Evolutionary conservation across 2,888 invertebrate genomes (phyloP).

Genomic region (Papilio protenor): DNA sequence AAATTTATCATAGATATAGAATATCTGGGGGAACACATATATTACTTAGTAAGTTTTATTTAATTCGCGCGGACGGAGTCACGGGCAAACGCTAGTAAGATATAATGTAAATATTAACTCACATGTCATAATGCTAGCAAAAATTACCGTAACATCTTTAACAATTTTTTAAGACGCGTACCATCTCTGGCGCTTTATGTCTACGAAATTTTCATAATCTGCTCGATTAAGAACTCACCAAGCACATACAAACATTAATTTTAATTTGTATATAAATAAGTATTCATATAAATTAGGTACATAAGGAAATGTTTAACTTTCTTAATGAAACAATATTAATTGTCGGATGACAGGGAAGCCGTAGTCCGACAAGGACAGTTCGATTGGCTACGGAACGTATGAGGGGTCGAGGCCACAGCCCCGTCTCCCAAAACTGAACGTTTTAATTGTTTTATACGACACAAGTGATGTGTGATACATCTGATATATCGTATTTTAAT

Average conservation of each 20-base stretch:
- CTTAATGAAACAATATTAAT: slow-evolving; percentile 30
- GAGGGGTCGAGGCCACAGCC: slow-evolving; percentile 32
- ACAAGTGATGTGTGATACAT: not conserved
- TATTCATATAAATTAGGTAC: not conserved
- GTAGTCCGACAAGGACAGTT: slow-evolving; percentile 32
- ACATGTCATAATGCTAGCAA: no score
- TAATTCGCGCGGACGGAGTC: no score
- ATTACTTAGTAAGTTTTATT: no score
- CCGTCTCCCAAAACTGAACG: slow-evolving; percentile 4
- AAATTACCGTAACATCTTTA: not conserved
- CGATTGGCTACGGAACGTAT: slow-evolving; percentile 31
- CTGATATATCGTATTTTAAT: not conserved
- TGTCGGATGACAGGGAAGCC: slow-evolving; percentile 39
- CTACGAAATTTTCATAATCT: not conserved
- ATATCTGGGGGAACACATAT: no score
- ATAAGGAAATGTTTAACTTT: not conserved
- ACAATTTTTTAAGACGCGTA: not conserved
- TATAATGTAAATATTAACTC: no score
- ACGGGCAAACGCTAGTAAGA: no score
- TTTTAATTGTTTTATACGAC: slow-evolving; percentile 13
- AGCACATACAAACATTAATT: not conserved
- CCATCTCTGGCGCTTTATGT: not conserved
- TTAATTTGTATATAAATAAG: not conserved
- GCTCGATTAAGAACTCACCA: not conserved
- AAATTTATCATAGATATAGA: no score